These are phyloP conservation scores for Sinocyclocheilus anophthalmus DNA, from an alignment of 2,113 vertebrate species.

Conservation along the genomic window DNA sequence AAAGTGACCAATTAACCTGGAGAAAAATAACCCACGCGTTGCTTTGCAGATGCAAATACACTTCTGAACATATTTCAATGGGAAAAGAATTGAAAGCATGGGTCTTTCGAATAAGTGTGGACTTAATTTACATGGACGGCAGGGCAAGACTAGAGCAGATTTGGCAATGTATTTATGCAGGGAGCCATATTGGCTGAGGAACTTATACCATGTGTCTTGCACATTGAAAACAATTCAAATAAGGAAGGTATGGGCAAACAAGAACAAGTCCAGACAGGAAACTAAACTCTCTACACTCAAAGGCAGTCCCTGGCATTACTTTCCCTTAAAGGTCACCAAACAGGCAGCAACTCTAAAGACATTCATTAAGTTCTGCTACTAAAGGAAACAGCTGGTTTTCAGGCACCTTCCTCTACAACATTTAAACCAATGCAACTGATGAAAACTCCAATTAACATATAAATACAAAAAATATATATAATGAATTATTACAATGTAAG, in stretches of 20 bases:
- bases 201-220: not conserved
- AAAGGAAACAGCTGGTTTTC: not conserved
- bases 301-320: constrained; percentile 7
- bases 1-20: not conserved
- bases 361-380: not conserved
- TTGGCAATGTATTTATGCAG: not conserved
- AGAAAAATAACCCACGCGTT: not conserved
- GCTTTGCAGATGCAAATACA: not conserved
- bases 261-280: not conserved
- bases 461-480: constrained; percentile 17
- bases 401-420: not conserved
- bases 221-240: not conserved
- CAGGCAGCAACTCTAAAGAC: not conserved
- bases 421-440: not conserved
- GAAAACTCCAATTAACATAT: not conserved
- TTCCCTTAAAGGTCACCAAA: constrained; percentile 1
- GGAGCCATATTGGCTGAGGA: not conserved
- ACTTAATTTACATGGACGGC: not conserved
- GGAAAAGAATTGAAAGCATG: not conserved
- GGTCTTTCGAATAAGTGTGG: not conserved
- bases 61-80: not conserved
- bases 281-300: constrained; percentile 1
- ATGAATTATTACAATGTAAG: not conserved
- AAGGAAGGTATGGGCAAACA: not conserved
- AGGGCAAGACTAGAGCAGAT: not conserved